Base-by-base conservation (phyloP, 2,888 invertebrate genomes). In the Laothoe populi region DNA sequence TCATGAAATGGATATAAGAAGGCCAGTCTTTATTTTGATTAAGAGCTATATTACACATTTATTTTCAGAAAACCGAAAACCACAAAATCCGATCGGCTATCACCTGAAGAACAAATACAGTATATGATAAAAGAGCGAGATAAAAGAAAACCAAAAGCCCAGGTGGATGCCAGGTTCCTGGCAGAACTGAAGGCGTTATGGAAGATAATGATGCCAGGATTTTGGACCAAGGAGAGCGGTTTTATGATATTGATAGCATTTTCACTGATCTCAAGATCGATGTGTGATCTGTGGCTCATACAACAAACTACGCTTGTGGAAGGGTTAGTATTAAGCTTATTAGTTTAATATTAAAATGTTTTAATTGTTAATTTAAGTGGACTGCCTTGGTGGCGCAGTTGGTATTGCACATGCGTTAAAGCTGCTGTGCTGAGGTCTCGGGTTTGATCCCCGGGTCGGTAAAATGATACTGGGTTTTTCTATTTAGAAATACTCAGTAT, bases 221-320 rank as follows among this genome's bases (percentile, higher is more conserved):
- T 96, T 75, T 95, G 96, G 86, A 95, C 96, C 11, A 90, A 95
- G 63, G 98, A 98, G 88, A 94, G 95, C 68, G 96, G 95, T 4
- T 95, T 96, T 66, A 92, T 97, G 78, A 66, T 94, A 11, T 83
- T 97, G 24, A 95, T 98, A 7, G 99, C 99, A 0, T 81, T 92
- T 4, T 95, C 98, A 4, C 93, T 99, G 46, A 94, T 99, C 23
- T 95, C 97, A 1, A 94, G 99, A 71, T 99, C 99, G 0, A 94
- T 98, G 71, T 99, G 99, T 80, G 99, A 99, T 88, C 94, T 99
- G 60, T 99, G 99, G 98, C 96, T 99, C 93, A 99, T 99, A 73
- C 96, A 97, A 79, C 98, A 97, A 83, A 97, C 97, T 11, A 99
- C 99, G 1, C 94, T 96, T 62, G 95, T 99, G 73, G 99, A 99